phyloP scores from a whole-genome alignment of 2,113 vertebrate genomes.

The Todiramphus saurophagus region DNA sequence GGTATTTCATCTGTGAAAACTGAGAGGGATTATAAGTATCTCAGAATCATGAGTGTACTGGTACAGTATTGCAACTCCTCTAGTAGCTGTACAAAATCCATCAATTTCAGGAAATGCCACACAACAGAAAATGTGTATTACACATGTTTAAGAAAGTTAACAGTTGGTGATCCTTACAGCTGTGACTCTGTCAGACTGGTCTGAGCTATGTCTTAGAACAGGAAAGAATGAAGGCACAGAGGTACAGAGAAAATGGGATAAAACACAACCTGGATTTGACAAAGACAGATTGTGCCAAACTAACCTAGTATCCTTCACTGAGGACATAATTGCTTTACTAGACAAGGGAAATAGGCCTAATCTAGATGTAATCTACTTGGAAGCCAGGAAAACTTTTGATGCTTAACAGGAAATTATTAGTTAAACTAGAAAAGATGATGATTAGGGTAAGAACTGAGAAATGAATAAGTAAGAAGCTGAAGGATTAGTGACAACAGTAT shows the following conservation, averaged over 20 bases:
- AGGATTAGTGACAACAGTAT: neutral
- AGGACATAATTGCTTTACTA: constrained; percentile 28
- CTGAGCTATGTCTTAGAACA: neutral
- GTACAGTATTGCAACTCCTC: neutral
- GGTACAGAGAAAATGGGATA: neutral
- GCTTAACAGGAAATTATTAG: neutral
- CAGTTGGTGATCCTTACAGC: neutral
- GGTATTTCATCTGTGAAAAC: neutral
- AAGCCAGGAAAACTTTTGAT: neutral
- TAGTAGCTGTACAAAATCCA: neutral
- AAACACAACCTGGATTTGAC: neutral
- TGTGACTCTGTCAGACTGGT: neutral
- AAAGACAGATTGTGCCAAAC: neutral
- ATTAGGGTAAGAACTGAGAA: neutral
- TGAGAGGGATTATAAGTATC: neutral
- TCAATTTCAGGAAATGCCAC: neutral
- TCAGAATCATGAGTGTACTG: neutral
- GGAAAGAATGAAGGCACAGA: neutral
- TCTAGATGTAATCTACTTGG: constrained; percentile 3
- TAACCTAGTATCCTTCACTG: neutral
- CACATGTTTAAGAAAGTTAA: neutral
- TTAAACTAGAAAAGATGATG: neutral
- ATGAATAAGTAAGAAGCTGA: neutral
- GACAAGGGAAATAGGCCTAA: constrained; percentile 1
- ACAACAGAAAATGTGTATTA: neutral